A percentile compares a stretch with the other conserved stretches of the same genome.
Evolutionary conservation across 2,888 invertebrate species (phyloP).

Genomic region (Achlya flavicornis): DNA sequence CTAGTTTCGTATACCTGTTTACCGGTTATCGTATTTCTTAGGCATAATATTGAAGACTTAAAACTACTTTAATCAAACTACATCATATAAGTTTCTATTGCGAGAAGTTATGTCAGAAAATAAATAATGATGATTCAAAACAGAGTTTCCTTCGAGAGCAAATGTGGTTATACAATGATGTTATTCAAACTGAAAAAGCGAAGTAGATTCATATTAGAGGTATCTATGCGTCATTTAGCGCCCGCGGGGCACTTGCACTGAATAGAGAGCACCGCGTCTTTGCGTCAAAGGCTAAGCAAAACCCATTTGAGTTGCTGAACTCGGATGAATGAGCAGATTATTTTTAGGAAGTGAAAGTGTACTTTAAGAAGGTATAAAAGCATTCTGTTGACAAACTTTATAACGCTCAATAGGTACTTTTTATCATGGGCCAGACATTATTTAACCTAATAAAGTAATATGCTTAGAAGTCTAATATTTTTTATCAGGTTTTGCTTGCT

Average conservation of each 20-base stretch:
- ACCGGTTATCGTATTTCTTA: too few species aligned
- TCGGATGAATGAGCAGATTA: conserved; percentile 6
- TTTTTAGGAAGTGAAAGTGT: conserved; percentile 10
- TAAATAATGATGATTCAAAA: too few species aligned
- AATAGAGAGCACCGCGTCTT: background rate
- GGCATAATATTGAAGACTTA: too few species aligned
- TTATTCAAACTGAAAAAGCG: background rate
- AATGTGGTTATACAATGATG: too few species aligned
- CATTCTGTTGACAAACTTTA: background rate
- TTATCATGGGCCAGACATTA: background rate
- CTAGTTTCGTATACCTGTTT: too few species aligned
- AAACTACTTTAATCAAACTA: too few species aligned
- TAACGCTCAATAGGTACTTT: background rate
- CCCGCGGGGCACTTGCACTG: conserved; percentile 3
- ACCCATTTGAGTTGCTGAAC: background rate
- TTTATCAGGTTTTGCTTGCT: background rate
- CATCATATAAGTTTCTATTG: too few species aligned
- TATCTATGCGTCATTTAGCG: background rate
- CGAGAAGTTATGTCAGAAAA: too few species aligned
- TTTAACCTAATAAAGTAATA: background rate
- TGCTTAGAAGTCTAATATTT: background rate
- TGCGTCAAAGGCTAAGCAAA: background rate
- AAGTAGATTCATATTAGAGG: too few species aligned
- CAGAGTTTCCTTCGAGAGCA: too few species aligned
- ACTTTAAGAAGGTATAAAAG: too few species aligned